Evolutionary conservation across 2,797 vertebrate genomes (phyloP).

Genomic region (Vespertilio murinus): DNA sequence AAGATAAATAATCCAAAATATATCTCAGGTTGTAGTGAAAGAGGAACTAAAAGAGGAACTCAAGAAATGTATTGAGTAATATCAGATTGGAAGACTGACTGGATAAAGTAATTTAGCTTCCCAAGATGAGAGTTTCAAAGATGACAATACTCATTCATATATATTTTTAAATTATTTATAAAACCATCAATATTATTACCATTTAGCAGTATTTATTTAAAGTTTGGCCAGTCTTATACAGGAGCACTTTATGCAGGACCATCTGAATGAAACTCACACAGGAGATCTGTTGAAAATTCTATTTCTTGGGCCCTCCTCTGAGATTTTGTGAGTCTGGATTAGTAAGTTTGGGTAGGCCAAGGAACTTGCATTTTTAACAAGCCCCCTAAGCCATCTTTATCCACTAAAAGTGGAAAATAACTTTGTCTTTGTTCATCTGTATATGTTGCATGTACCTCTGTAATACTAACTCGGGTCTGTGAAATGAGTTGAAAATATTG

Average conservation of each 20-base stretch:
- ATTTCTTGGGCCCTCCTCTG: not conserved
- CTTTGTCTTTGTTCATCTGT: not conserved
- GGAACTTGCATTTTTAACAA: conserved; percentile 15
- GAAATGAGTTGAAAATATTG: conserved; percentile 23
- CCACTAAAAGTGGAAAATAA: not conserved
- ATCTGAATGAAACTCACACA: not conserved
- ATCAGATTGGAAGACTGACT: not conserved
- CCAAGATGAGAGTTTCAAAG: conserved; percentile 3
- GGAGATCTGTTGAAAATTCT: conserved; percentile 33
- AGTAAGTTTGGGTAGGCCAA: not conserved
- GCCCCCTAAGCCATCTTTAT: not conserved
- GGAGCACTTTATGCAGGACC: not conserved
- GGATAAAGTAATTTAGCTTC: not conserved
- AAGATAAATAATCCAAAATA: conserved; percentile 37
- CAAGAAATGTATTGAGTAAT: not conserved
- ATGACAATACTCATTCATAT: not conserved
- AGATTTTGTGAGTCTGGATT: conserved; percentile 22
- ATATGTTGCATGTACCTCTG: not conserved
- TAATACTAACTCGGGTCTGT: not conserved
- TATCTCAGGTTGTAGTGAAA: not conserved
- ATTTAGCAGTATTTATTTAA: not conserved
- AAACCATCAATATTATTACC: not conserved
- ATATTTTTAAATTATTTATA: not conserved
- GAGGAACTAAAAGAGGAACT: not conserved
- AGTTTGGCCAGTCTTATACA: not conserved